A percentile compares a stretch with the other conserved stretches of the same genome.
phyloP scores from a whole-genome alignment of 2,797 vertebrate genomes.

The Salarias fasciatus region DNA sequence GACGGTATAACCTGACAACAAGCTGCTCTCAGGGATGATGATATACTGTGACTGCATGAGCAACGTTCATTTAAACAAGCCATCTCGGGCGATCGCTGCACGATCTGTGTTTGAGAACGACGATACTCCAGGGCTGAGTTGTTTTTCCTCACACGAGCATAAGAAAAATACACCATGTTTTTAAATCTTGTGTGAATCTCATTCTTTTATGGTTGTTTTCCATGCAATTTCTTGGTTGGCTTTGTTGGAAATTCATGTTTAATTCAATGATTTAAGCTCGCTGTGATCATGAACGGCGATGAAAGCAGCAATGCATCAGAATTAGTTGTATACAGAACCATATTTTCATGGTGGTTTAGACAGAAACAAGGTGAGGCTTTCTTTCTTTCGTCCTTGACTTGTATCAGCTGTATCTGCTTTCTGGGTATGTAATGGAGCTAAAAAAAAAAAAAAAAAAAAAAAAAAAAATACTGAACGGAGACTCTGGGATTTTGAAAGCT shows the following conservation, averaged over 20 bases:
- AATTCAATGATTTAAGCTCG: neutral
- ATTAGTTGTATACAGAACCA: neutral
- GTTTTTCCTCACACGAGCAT: neutral
- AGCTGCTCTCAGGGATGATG: neutral
- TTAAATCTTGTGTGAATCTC: neutral
- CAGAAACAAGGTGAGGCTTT: neutral
- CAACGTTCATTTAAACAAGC: slow-evolving; percentile 3
- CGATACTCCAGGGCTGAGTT: neutral
- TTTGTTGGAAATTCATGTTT: neutral
- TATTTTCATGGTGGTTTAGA: neutral
- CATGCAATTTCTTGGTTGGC: neutral
- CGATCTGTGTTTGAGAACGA: neutral
- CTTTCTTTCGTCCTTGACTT: neutral
- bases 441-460: too few species aligned
- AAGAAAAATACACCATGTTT: neutral
- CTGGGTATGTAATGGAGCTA: neutral
- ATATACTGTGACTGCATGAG: neutral
- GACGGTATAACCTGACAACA: neutral
- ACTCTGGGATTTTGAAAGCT: slow-evolving; percentile 29
- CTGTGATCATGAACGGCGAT: neutral
- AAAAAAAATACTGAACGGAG: neutral
- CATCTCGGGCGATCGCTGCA: slow-evolving; percentile 1
- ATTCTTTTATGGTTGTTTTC: neutral
- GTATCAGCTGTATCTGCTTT: neutral
- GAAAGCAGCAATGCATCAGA: neutral